These are phyloP conservation scores for Ophion ellenae DNA, from an alignment of 2,888 invertebrate genomes.

Conservation along the genomic window DNA sequence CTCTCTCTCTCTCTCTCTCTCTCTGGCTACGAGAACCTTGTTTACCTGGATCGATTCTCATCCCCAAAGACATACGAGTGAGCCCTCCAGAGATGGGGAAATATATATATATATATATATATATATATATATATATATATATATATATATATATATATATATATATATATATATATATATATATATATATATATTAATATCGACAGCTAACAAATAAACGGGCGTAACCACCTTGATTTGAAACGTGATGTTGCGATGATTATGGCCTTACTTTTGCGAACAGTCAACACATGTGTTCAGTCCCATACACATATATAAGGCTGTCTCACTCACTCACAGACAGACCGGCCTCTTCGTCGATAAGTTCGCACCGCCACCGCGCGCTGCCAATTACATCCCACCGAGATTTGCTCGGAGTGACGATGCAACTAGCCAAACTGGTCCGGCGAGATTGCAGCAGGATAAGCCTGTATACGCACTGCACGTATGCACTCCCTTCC, in stretches of 20 bases:
- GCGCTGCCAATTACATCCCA: conserved; percentile 63
- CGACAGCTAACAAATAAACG: not conserved
- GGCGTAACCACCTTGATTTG: not conserved
- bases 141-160: not conserved
- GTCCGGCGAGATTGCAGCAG: conserved; percentile 56
- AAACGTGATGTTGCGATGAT: not conserved
- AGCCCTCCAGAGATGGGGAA: conserved; percentile 11
- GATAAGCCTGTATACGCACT: conserved; percentile 57
- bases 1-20: not conserved
- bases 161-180: not conserved
- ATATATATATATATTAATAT: not conserved
- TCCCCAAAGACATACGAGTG: conserved; percentile 29
- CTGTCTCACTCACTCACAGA: conserved; percentile 10
- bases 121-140: not conserved
- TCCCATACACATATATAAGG: not conserved
- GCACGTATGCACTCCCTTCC: not conserved
- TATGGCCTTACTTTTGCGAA: conserved; percentile 4
- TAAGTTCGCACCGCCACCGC: conserved; percentile 61
- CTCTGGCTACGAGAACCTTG: not conserved
- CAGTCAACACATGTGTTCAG: not conserved
- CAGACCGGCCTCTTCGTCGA: conserved; percentile 36
- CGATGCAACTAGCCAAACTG: conserved; percentile 65
- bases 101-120: conserved; percentile 1
- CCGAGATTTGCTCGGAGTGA: conserved; percentile 63
- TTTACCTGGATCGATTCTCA: conserved; percentile 60